These are phyloP conservation scores for Scomber japonicus DNA, from an alignment of 2,113 vertebrate genomes.

Conservation along the genomic window DNA sequence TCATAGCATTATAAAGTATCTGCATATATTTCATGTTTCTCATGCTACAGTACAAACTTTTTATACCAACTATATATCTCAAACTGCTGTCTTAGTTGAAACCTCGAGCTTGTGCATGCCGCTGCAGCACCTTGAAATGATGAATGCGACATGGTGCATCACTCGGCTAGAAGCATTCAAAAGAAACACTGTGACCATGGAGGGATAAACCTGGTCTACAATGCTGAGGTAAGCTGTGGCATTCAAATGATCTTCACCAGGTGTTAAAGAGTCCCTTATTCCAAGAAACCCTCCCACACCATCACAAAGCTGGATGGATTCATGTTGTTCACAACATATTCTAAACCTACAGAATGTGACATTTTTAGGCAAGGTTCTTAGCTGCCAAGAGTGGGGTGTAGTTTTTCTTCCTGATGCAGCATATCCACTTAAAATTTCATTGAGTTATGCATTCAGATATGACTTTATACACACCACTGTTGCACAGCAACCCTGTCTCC, in stretches of 20 bases:
- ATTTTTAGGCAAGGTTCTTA: no score
- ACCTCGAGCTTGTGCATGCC: not conserved
- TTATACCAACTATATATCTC: not conserved
- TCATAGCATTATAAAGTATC: not conserved
- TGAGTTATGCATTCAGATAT: not conserved
- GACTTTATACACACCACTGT: no score
- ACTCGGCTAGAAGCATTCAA: conserved; percentile 3
- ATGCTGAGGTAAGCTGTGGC: conserved; percentile 3
- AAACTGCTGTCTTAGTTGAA: not conserved
- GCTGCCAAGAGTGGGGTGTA: not conserved
- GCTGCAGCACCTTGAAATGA: conserved; percentile 6
- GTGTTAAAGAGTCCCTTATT: not conserved
- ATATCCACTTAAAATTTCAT: not conserved
- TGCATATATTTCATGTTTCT: not conserved
- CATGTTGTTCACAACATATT: not conserved
- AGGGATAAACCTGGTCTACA: conserved; percentile 3
- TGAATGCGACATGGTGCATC: not conserved
- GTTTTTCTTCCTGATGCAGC: not conserved
- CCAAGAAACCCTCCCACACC: not conserved
- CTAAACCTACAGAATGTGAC: not conserved
- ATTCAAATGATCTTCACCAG: conserved; percentile 13
- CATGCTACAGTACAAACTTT: not conserved
- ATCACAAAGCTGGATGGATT: not conserved
- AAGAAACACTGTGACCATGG: not conserved
- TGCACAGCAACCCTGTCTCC: no score